Base-by-base conservation (phyloP, 2,888 invertebrate genomes). In the Eudasyphora cyanicolor region DNA sequence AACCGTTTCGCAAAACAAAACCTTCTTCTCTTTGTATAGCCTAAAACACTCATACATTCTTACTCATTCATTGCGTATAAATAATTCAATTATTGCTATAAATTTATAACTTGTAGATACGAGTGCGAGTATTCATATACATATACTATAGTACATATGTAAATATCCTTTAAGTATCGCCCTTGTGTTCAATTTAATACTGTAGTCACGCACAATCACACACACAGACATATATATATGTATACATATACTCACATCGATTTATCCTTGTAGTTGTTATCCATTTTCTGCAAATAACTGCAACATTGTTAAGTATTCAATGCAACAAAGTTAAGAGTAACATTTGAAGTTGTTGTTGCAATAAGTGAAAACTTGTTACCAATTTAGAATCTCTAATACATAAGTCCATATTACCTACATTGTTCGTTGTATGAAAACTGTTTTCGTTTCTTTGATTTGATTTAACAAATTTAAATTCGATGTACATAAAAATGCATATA, bases 41-140 rank as follows among this genome's bases (percentile, higher is more conserved):
- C 2, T 3, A 45, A 5, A 45, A 45, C 12, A 12, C 38, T 3
- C n/a, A 45, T 45, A 12, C 14, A 12, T 45, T 4, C 14, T 5
- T 45, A n/a, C 2, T 5, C 14, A 14, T 45, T 14, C 2, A n/a
- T 45, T n/a, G 32, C 32, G 60, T 27, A 32, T 60, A 29, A 29
- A 60, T 60, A 60, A 60, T 60, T 29, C 14, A 32, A 60, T 60
- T 60, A 60, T 60, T 32, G 29, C 27, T 29, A 60, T 29, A 60
- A n/a, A 60, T 60, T 29, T 60, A 27, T 29, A 60, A 32, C n/a
- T 6, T 54, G 54, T 21, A 54, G 12, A 8, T 5, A 14, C 7
- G 17, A 4, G 49, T 49, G 17, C 17, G n/a, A 6, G 8, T 32
- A 32, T 32, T 45, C n/a, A n/a, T 57, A 24, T 4, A 54, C 51